Base-by-base conservation (phyloP, 2,888 invertebrate species). In the Diaphora mendica region DNA sequence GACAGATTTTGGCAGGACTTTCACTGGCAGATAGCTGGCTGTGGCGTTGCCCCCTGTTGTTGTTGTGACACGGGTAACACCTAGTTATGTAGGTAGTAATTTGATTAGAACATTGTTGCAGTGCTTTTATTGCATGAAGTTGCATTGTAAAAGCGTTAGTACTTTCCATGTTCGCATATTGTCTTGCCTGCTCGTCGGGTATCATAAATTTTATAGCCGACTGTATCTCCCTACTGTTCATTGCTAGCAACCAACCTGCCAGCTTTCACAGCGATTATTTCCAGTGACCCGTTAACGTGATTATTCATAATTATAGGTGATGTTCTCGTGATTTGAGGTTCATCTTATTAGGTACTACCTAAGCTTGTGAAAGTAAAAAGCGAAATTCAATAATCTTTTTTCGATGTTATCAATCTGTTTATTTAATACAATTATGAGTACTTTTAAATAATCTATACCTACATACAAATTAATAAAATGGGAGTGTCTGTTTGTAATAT, bases 261-360 rank as follows among this genome's bases (percentile, higher is more conserved):
- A 0, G 97, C 96, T 86, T 97, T 97, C 0, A 95, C 92, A 0
- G 97, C 97, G 66, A 98, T 97, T 64, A 97, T 96, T 88, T 98
- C 97, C 85, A 98, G 95, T 85, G 97, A 97, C 82, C 98, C 97
- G 82, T 97, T 97, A 0, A 98, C 97, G 78, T 98, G 98, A 84
- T 96, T 97, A 90, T 97, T 97, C 97, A 98, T 97, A 80, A 97
- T 97, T 82, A 96, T 90, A 97, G 97, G 97, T 0, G 97, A 97
- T 83, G 97, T 97, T 39, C 96, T 96, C 0, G 97, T 97, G 70
- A 98, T 96, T 97, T 97, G 62, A 97, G 94, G 97, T 0, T 96
- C 96, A 80, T 97, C 96, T 0, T 85, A 80, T 0, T 97, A 96
- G 82, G 96, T 96, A 83, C n/a, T n/a, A n/a, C n/a, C 96, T 97